phyloP scores from a whole-genome alignment of 1,140 invertebrate genomes.

The Microplitis mediator region DNA sequence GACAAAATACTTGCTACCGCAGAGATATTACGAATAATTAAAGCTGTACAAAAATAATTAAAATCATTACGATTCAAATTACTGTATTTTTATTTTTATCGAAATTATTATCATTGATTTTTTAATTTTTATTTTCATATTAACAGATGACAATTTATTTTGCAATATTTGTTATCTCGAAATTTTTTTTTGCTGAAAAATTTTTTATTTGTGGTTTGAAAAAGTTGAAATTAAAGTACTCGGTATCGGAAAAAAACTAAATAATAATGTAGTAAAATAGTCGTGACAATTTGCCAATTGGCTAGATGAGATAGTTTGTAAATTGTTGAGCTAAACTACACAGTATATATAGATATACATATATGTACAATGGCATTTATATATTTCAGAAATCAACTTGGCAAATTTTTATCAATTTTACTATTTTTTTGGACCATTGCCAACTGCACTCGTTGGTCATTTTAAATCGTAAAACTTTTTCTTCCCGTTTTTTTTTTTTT shows the following conservation, averaged over 20 bases:
- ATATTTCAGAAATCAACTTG: conserved; percentile 33
- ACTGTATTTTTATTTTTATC: background rate
- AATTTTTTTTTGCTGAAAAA: no score
- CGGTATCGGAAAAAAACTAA: background rate
- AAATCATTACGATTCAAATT: no score
- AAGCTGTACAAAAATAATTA: no score
- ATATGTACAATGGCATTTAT: background rate
- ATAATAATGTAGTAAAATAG: conserved; percentile 29
- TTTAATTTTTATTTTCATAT: no score
- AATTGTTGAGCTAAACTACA: conserved; percentile 43
- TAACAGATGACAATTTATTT: no score
- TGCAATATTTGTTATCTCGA: no score
- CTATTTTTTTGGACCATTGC: conserved; percentile 44
- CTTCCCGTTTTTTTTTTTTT: background rate
- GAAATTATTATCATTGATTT: no score
- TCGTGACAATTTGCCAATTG: conserved; percentile 46
- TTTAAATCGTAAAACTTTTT: conserved; percentile 17
- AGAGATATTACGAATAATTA: no score
- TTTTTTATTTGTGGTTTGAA: no score
- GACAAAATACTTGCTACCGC: no score
- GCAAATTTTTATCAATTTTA: conserved; percentile 54
- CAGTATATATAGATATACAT: conserved; percentile 31
- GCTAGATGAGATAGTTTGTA: conserved; percentile 13
- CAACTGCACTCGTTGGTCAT: conserved; percentile 33
- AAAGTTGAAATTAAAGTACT: background rate